Percentiles rank a stretch among this genome's conserved stretches.
phyloP scores from a whole-genome alignment of 2,888 invertebrate species.

The Dynastes tityus region DNA sequence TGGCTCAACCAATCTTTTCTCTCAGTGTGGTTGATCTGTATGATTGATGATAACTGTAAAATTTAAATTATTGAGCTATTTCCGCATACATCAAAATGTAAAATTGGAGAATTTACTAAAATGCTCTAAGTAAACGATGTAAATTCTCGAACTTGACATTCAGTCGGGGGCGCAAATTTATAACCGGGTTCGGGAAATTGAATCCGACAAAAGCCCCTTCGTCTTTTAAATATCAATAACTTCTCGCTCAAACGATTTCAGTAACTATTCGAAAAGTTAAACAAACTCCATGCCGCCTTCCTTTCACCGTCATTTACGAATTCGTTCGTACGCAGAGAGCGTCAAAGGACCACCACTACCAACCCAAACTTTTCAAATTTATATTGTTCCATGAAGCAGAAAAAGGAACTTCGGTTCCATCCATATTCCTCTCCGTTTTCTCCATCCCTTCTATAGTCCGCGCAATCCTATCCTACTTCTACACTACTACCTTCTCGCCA shows the following conservation, averaged over 20 bases:
- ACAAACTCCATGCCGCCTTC: conserved; percentile 24
- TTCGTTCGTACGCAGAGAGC: background rate
- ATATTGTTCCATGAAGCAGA: conserved; percentile 39
- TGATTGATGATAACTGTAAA: no score
- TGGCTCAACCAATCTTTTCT: no score
- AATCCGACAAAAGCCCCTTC: background rate
- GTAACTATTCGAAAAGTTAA: conserved; percentile 43
- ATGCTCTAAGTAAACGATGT: no score
- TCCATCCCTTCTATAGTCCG: background rate
- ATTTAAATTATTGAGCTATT: no score
- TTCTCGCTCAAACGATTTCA: conserved; percentile 20
- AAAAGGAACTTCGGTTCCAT: conserved; percentile 24
- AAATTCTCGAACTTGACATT: no score
- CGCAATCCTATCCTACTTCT: conserved; percentile 1
- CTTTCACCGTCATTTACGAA: conserved; percentile 35
- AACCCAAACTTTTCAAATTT: conserved; percentile 28
- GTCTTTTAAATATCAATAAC: conserved; percentile 42
- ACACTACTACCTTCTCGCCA: background rate
- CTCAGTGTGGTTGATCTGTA: no score
- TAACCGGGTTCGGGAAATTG: conserved; percentile 12
- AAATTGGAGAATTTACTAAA: no score
- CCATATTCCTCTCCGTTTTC: conserved; percentile 9
- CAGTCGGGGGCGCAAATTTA: conserved; percentile 3
- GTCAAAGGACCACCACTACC: conserved; percentile 24
- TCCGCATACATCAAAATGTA: no score